Evolutionary conservation across 2,113 vertebrate species (phyloP), one percentile per base, ranked within the genome.

Genomic region (Hypomesus transpacificus): DNA sequence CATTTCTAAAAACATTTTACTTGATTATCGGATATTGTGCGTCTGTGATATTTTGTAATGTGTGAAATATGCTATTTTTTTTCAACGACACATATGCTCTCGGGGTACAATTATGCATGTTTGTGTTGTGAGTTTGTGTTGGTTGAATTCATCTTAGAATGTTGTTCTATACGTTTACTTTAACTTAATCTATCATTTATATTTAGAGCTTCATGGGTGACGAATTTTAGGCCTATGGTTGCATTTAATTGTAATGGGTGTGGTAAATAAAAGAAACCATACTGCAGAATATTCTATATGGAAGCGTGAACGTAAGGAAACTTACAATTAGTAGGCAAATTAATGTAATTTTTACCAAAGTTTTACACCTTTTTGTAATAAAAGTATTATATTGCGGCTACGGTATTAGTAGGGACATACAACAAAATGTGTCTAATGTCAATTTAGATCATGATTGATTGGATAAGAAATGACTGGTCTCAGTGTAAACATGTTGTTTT

Each of bases 1-100:
- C 86, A 90, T 94, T 86, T 93, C 91, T 89, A 92, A 81, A 60
- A 2, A 88, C 90, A 90, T 61, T 66, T 66, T 1, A 21, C 17
- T 17, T 53, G 4, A 68, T 68, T 20, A 71, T 21, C 56, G 39
- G 17, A 22, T 64, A 20, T 20, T 31, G 68, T 69, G 53, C 8
- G 17, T 73, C n/a, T 46, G 39, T 46, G 39, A 46, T 46, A 1
- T 46, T 46, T 11, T 46, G 39, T 46, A 57, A 16, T 8, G 26
- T 24, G n/a, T 11, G 24, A 26, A 20, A 61, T 8, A 17, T 22
- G n/a, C 34, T 13, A 6, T 61, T 31, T 63, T 51, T 9, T 71
- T 14, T 11, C 31, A 34, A 4, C 31, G 1, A 34, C 31, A 34
- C 39, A 46, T 1, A 39, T 46, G 39, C 9, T 11, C 8, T 46